Base-by-base conservation (phyloP, 2,797 vertebrate genomes). In the Ptychadena robeensis region DNA sequence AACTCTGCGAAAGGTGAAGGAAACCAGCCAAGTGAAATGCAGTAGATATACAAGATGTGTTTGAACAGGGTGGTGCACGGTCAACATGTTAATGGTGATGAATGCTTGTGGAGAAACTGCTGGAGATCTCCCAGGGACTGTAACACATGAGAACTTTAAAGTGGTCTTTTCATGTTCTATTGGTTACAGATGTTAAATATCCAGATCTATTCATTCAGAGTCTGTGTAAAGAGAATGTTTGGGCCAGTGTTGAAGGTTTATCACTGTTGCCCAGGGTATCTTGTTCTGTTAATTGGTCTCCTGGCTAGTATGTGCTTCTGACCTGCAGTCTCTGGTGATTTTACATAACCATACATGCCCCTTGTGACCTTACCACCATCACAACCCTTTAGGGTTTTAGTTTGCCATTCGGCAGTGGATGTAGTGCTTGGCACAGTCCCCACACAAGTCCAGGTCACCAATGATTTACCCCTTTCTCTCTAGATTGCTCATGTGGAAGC, bases 1-100 rank as follows among this genome's bases (percentile, higher is more conserved):
- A 86, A 88, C 89, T 88, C 92, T 7, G 81, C 89, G 86, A 95
- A 95, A 95, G 94, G 94, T 95, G 91, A 89, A 86, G 37, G 31
- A 28, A 67, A 57, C 10, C n/a, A 18, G 30, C 63, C 35, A 9
- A 48, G 37, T 77, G 63, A 78, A 34, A 34, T 18, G 14, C 64
- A 67, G 61, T 67, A 67, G 40, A 48, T 76, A 48, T 27, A 63
- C 61, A 9, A 27, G 53, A 74, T 34, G 31, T 61, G 18, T 48
- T 18, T 48, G 18, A 48, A 18, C 44, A 6, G 44, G 44, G 5
- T 48, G 18, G 18, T 48, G 44, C 44, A 48, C 48, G 69, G 15
- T 9, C 32, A 28, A 9, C 57, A 25, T n/a, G 27, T 59, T 32
- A 28, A 75, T 37, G 22, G 37, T 8, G 11, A 9, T 61, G 44